Conservation (phyloP, 2,888 invertebrate species). For the Epicampocera succincta region DNA sequence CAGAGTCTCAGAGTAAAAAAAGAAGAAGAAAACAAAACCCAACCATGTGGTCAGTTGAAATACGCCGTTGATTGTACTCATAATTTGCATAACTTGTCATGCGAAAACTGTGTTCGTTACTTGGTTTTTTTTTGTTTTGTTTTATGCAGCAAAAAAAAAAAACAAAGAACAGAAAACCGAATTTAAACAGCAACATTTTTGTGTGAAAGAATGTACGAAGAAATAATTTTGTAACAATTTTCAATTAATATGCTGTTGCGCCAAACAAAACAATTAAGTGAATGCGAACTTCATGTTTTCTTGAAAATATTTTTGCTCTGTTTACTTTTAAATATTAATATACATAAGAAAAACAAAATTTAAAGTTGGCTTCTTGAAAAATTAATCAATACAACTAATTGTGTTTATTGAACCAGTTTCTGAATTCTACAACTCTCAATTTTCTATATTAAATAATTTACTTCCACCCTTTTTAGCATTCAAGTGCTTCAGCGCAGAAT, state of each 20-base stretch:
- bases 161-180: conserved; percentile 2
- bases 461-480: conserved; percentile 43
- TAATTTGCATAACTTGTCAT: conserved; percentile 72
- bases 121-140: not conserved
- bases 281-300: conserved; percentile 78
- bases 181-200: conserved; percentile 31
- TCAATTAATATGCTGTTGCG: conserved; percentile 55
- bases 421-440: not conserved
- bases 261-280: conserved; percentile 74
- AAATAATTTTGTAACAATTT: conserved; percentile 56
- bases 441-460: conserved; percentile 37
- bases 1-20: conserved; percentile 11
- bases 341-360: too few relatives aligned
- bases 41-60: conserved; percentile 37
- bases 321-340: too few relatives aligned
- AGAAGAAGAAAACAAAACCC: conserved; percentile 17
- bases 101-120: conserved; percentile 61
- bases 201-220: conserved; percentile 60
- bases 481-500: conserved; percentile 40
- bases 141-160: conserved; percentile 18
- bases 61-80: conserved; percentile 56
- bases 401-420: conserved; percentile 15
- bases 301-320: conserved; percentile 5
- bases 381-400: conserved; percentile 12
- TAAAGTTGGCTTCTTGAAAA: not conserved